Evolutionary conservation across 2,888 invertebrate genomes (phyloP).

Genomic region (Oxyteleia sp.): DNA sequence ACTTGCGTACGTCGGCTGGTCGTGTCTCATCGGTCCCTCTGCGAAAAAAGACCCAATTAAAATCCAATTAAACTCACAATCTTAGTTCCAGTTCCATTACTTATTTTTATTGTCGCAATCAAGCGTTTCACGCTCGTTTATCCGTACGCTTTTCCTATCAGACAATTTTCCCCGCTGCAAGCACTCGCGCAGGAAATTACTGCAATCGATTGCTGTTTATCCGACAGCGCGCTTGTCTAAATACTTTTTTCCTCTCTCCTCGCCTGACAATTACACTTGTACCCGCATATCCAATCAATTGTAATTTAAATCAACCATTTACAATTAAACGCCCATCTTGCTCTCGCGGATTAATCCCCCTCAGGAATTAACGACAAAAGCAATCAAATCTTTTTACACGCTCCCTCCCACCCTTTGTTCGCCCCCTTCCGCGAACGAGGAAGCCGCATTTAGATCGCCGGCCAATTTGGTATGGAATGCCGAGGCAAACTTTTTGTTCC

Average conservation of each 20-base stretch:
- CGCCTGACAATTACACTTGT: not conserved
- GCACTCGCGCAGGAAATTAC: not conserved
- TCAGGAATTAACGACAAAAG: not conserved
- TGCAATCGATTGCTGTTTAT: constrained; percentile 24
- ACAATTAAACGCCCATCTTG: not conserved
- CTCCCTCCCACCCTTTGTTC: too few relatives aligned
- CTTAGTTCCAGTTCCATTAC: constrained; percentile 1
- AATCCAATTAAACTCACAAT: constrained; percentile 12
- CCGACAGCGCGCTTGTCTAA: not conserved
- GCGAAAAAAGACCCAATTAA: constrained; percentile 77
- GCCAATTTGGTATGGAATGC: constrained; percentile 29
- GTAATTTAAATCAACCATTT: constrained; percentile 1
- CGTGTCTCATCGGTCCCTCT: constrained; percentile 98
- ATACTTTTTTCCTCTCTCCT: not conserved
- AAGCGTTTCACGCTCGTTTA: not conserved
- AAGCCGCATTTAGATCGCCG: constrained; percentile 8
- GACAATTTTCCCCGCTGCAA: not conserved
- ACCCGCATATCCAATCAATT: constrained; percentile 1
- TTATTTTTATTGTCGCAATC: constrained; percentile 1
- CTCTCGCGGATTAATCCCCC: too few relatives aligned
- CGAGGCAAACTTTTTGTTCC: constrained; percentile 9
- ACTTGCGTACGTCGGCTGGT: constrained; percentile 97
- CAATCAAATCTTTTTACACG: constrained; percentile 4
- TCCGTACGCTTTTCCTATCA: not conserved
- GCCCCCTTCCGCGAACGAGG: not conserved